Percentiles rank a stretch among this genome's conserved stretches.
These are phyloP conservation scores for Drosophila tripunctata DNA, from an alignment of 2,888 invertebrate genomes.

Conservation along the genomic window DNA sequence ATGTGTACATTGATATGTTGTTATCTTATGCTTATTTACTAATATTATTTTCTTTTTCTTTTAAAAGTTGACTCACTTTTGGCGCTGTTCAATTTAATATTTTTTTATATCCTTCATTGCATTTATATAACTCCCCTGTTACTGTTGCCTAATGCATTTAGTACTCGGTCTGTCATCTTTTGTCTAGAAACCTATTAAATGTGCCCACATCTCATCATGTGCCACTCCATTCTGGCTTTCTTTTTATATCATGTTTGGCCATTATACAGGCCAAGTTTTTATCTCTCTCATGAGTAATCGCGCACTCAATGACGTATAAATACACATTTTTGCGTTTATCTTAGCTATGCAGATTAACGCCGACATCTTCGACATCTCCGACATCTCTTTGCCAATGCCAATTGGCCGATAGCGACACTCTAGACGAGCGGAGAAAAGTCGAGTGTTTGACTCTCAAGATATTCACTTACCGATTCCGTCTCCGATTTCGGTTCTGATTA, in stretches of 20 bases:
- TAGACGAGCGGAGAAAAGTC: background rate
- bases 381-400: background rate
- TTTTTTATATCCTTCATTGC: background rate
- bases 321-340: constrained; percentile 28
- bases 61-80: no score
- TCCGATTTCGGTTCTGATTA: no score
- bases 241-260: constrained; percentile 24
- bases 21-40: no score
- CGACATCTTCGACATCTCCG: no score
- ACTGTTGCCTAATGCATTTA: constrained; percentile 3
- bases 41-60: no score
- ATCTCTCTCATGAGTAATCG: constrained; percentile 55
- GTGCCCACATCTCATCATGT: background rate
- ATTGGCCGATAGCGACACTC: background rate
- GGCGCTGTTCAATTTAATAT: no score
- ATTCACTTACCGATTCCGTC: background rate
- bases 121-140: background rate
- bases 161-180: constrained; percentile 13
- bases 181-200: constrained; percentile 38
- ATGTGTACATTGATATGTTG: no score
- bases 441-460: constrained; percentile 3
- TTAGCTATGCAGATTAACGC: constrained; percentile 45
- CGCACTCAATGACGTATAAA: constrained; percentile 39
- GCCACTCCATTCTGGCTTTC: background rate
- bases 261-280: constrained; percentile 50